phyloP scores from a whole-genome alignment of 2,888 invertebrate genomes.

The Candidula unifasciata region DNA sequence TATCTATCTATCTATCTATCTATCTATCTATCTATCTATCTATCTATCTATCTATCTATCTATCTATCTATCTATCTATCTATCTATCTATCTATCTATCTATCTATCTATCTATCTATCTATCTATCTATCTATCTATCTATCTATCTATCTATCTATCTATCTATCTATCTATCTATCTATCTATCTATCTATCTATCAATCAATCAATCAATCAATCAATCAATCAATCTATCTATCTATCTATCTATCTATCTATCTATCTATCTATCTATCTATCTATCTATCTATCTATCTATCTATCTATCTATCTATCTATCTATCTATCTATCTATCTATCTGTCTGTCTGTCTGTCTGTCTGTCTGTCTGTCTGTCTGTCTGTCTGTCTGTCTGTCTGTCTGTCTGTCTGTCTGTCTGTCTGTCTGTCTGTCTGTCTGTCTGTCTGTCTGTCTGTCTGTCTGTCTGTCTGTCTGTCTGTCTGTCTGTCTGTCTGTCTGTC shows the following conservation, averaged over 20 bases:
- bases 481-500: neutral
- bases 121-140: too few relatives aligned
- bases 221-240: too few relatives aligned
- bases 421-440: neutral
- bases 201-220: too few relatives aligned
- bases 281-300: conserved; percentile 19
- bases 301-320: too few relatives aligned
- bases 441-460: neutral
- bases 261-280: conserved; percentile 11
- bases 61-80: too few relatives aligned
- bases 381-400: neutral
- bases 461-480: neutral
- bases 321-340: neutral
- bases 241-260: too few relatives aligned
- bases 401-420: neutral
- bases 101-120: neutral
- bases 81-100: too few relatives aligned
- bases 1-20: neutral
- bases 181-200: too few relatives aligned
- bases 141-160: too few relatives aligned
- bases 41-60: neutral
- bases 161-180: too few relatives aligned
- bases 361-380: neutral
- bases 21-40: neutral
- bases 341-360: neutral